Percentiles rank a stretch among this genome's conserved stretches.
phyloP scores from a whole-genome alignment of 2,888 invertebrate genomes.

The Drosophila parthenogenetica region DNA sequence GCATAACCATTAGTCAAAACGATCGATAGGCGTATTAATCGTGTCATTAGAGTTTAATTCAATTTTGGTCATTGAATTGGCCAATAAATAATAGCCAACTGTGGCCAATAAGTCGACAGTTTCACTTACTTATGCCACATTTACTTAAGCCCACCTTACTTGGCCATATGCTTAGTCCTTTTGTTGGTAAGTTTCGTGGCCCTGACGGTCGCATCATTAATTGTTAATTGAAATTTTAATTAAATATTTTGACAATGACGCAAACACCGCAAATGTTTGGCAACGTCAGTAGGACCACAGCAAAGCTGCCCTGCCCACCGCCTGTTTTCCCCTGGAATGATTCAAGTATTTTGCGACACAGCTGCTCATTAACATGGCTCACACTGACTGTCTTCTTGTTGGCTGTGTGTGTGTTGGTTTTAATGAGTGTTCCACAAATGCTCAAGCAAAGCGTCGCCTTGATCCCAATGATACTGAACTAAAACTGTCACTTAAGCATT shows the following conservation, averaged over 20 bases:
- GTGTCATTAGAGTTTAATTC: constrained; percentile 52
- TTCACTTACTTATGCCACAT: constrained; percentile 17
- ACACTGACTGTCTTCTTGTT: background rate
- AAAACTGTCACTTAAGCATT: background rate
- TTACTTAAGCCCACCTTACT: background rate
- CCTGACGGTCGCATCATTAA: constrained; percentile 57
- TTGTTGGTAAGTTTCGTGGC: constrained; percentile 2
- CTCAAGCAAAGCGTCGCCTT: constrained; percentile 30
- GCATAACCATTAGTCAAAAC: constrained; percentile 36
- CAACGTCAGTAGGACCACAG: constrained; percentile 27
- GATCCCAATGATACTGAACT: constrained; percentile 25
- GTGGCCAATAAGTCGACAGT: constrained; percentile 20
- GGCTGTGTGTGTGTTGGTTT: constrained; percentile 20
- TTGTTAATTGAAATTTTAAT: constrained; percentile 79
- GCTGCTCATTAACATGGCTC: constrained; percentile 56
- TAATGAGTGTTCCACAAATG: constrained; percentile 44
- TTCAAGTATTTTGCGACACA: constrained; percentile 32
- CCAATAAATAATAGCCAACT: constrained; percentile 32
- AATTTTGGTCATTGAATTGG: constrained; percentile 44
- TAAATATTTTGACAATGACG: constrained; percentile 73
- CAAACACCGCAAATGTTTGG: constrained; percentile 63
- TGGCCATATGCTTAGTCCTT: constrained; percentile 20
- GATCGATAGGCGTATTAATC: constrained; percentile 38
- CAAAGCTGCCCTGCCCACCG: background rate
- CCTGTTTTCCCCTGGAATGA: constrained; percentile 1